Evolutionary conservation across 2,888 invertebrate species (phyloP), one percentile per base, ranked within the genome.

Genomic region (Ochropacha duplaris): DNA sequence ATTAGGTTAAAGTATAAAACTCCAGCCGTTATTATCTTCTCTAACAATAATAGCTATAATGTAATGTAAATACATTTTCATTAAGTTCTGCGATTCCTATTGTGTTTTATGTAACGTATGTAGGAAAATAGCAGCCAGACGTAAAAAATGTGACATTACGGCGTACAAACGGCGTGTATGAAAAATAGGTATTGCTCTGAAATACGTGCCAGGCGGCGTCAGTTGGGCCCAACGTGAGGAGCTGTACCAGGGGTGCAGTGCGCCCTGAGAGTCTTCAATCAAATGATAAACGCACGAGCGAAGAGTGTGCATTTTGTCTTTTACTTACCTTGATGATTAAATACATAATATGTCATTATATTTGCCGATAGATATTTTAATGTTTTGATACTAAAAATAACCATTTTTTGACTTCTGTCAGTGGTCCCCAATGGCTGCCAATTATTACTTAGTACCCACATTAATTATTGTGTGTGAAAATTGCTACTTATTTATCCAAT

Each of bases 161-260:
- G 22, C 36, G 39, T 24, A 50, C 50, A 16, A 22, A n/a, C n/a
- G 24, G 22, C 16, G 22, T 50, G 24, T 50, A 49, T 55, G 55
- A 26, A 55, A 55, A 44, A 44, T 44, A 12, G 31, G 31, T 31
- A 44, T n/a, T 19, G 19, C 44, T n/a, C 19, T 4, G 28, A 39
- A 50, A 50, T 39, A 56, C 50, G 36, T 51, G 34, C 50, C 56
- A 49, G 31, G 54, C 52, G 50, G 57, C 54, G 54, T 28, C 62
- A 58, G 60, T 58, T 60, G 58, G 39, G 55, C 16, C 50, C 54
- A 57, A 60, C 60, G 62, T 60, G 60, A 56, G 34, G 22, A n/a
- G 56, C 24, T 24, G 11, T 34, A 44, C 44, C 44, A 19, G 19
- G 19, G 44, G 44, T 50, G 56, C 56, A 51, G 26, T 31, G 14